Evolutionary conservation across 2,888 invertebrate species (phyloP).

Genomic region (Lasioglossum lativentre): DNA sequence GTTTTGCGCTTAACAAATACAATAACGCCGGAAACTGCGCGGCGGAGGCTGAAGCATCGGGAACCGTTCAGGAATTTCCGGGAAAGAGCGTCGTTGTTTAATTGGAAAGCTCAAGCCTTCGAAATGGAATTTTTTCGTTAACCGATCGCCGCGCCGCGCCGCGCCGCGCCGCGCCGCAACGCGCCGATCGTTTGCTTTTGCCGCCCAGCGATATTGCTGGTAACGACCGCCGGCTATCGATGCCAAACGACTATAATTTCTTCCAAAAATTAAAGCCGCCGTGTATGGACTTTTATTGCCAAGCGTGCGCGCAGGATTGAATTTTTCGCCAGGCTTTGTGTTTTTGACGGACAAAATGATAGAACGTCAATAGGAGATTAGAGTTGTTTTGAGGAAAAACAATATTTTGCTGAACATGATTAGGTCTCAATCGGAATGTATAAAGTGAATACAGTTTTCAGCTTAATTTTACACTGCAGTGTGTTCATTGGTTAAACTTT

Average conservation of each 20-base stretch:
- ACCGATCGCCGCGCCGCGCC: not conserved
- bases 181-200: not conserved
- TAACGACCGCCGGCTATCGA: not conserved
- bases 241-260: not conserved
- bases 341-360: not conserved
- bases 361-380: no score
- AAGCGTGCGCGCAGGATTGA: not conserved
- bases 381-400: no score
- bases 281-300: not conserved
- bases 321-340: not conserved
- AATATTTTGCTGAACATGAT: no score
- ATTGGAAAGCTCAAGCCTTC: not conserved
- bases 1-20: conserved; percentile 19
- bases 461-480: not conserved
- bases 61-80: not conserved
- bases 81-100: not conserved
- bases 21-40: conserved; percentile 6
- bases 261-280: not conserved
- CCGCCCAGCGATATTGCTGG: not conserved
- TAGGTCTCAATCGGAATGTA: no score
- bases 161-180: no score
- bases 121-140: conserved; percentile 10
- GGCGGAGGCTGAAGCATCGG: not conserved
- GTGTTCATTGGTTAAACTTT: not conserved
- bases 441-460: not conserved